Conservation (phyloP, 2,888 invertebrate species). For the Drosophila hawaiiensis region DNA sequence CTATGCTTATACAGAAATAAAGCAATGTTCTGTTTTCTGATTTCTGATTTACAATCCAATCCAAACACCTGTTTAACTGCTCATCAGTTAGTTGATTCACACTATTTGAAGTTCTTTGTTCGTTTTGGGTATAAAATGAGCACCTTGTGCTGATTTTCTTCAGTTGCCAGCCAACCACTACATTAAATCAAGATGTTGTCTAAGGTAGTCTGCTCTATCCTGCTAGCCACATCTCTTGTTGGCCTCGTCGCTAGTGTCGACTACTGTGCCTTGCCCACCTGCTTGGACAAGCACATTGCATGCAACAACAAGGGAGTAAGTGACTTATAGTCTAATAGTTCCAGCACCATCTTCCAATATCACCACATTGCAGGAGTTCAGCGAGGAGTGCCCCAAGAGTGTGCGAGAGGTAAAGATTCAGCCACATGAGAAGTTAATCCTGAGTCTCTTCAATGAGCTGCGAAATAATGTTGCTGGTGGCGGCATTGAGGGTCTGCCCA, state of each 20-base stretch:
- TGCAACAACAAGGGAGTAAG: constrained; percentile 67
- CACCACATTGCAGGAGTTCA: constrained; percentile 41
- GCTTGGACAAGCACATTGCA: constrained; percentile 65
- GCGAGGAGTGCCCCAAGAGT: constrained; percentile 51
- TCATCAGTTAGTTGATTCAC: constrained; percentile 8
- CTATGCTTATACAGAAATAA: neutral
- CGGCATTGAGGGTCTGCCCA: constrained; percentile 47
- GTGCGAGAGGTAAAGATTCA: constrained; percentile 41
- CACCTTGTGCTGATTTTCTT: neutral
- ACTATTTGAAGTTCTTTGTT: neutral
- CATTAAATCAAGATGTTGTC: constrained; percentile 12
- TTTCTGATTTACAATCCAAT: constrained; percentile 7
- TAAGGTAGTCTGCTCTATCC: constrained; percentile 13
- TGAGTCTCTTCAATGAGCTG: constrained; percentile 55
- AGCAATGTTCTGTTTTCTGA: constrained; percentile 3
- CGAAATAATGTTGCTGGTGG: constrained; percentile 60
- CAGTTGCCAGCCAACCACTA: constrained; percentile 19
- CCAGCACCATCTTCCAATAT: constrained; percentile 31
- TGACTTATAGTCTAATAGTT: constrained; percentile 44
- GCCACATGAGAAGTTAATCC: constrained; percentile 50
- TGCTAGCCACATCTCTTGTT: constrained; percentile 14
- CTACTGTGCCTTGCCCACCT: constrained; percentile 63
- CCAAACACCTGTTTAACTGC: constrained; percentile 20
- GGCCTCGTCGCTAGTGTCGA: constrained; percentile 33
- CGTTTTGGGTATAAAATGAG: constrained; percentile 18